phyloP scores from a whole-genome alignment of 2,113 vertebrate species.

The Spheniscus mendiculus region DNA sequence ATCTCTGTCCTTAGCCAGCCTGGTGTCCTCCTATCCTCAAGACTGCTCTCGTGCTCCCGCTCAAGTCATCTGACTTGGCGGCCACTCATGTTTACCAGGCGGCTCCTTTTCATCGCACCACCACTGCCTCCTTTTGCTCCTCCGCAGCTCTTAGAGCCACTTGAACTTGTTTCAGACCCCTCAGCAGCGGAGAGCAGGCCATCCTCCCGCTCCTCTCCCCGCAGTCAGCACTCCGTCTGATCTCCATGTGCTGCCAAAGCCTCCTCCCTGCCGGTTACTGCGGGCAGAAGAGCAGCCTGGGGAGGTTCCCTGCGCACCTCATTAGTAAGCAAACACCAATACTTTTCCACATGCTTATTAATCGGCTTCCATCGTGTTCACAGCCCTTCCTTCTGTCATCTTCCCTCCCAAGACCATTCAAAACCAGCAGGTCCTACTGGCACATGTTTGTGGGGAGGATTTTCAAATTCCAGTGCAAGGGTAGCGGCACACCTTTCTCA shows the following conservation, averaged over 20 bases:
- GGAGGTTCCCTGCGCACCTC: not conserved
- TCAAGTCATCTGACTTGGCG: not conserved
- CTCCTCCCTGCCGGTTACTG: not conserved
- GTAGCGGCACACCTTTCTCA: not conserved
- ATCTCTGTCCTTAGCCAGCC: not conserved
- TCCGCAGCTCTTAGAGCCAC: not conserved
- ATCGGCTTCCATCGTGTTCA: not conserved
- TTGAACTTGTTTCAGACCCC: not conserved
- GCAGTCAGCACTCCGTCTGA: not conserved
- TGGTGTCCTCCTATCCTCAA: not conserved
- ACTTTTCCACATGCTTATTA: not conserved
- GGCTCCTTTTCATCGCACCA: not conserved
- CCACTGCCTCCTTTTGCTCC: not conserved
- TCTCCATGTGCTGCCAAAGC: not conserved
- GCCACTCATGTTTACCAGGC: not conserved
- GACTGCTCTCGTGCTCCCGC: not conserved
- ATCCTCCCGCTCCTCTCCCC: not conserved
- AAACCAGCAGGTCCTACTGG: not conserved
- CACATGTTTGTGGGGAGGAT: not conserved
- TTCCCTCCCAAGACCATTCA: not conserved
- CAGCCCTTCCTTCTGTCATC: not conserved
- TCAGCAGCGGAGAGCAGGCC: not conserved
- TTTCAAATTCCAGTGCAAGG: not conserved
- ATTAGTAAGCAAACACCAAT: not conserved
- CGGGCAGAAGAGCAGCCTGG: not conserved